A percentile compares a stretch with the other conserved stretches of the same genome.
Conservation (phyloP, 2,888 invertebrate genomes). For the Phaedon cochleariae region DNA sequence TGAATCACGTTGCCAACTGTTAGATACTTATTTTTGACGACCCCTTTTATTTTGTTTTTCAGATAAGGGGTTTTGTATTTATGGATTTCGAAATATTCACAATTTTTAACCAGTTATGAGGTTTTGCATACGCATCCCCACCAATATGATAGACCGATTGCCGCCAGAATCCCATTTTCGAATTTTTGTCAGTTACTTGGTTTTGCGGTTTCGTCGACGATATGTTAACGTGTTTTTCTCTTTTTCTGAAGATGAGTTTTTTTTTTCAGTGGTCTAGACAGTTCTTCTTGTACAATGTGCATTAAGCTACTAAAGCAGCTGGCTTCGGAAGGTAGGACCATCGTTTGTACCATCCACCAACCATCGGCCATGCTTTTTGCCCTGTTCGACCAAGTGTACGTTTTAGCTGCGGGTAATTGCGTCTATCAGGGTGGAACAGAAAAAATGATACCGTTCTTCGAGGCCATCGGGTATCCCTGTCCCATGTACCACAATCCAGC, state of each 20-base stretch:
- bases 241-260: conserved; percentile 11
- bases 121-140: too few species aligned
- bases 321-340: conserved; percentile 84
- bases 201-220: too few species aligned
- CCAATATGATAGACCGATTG: too few species aligned
- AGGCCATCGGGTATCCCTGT: conserved; percentile 78
- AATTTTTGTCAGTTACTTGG: too few species aligned
- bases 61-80: too few species aligned
- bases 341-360: conserved; percentile 96
- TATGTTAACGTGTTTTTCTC: too few species aligned
- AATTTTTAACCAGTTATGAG: too few species aligned
- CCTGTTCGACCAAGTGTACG: conserved; percentile 90
- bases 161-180: too few species aligned
- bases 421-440: conserved; percentile 83
- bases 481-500: conserved; percentile 96
- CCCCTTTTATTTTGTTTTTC: too few species aligned
- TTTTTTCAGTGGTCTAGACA: conserved; percentile 81
- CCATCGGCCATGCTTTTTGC: conserved; percentile 90
- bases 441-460: conserved; percentile 80
- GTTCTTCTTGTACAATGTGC: conserved; percentile 85
- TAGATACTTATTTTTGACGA: too few species aligned
- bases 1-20: too few species aligned
- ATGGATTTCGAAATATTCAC: too few species aligned
- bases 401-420: conserved; percentile 85
- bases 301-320: conserved; percentile 80